Conservation (phyloP, 1,140 invertebrate genomes). For the Ceratina japonica region DNA sequence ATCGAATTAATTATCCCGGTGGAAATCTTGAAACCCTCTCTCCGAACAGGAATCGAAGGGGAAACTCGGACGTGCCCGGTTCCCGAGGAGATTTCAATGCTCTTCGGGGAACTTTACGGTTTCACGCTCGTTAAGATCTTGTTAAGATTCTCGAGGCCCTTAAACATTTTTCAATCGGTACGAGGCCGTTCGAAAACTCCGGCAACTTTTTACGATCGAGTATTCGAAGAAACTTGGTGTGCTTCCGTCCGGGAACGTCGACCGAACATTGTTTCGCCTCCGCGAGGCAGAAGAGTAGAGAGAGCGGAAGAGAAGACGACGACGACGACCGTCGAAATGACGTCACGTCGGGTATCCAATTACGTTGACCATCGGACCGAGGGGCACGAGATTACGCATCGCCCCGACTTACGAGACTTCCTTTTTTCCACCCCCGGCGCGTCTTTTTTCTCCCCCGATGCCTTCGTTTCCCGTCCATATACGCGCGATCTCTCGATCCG, state of each 20-base stretch:
- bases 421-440: not conserved
- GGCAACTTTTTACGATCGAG: not conserved
- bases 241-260: no score
- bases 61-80: not conserved
- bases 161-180: constrained; percentile 4
- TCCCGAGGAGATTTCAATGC: not conserved
- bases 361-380: constrained; percentile 60
- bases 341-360: constrained; percentile 73
- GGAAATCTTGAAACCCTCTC: not conserved
- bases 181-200: not conserved
- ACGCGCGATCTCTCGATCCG: constrained; percentile 34
- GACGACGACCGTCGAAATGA: constrained; percentile 56
- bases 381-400: constrained; percentile 60
- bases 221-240: not conserved
- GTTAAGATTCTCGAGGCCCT: not conserved
- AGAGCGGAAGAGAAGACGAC: not conserved
- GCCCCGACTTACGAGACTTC: not conserved
- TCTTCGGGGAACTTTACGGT: not conserved
- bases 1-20: not conserved
- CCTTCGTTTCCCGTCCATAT: constrained; percentile 19
- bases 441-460: not conserved
- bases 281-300: not conserved
- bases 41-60: not conserved
- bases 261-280: constrained; percentile 10
- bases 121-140: constrained; percentile 2